Percentiles rank a stretch among this genome's conserved stretches.
phyloP scores from a whole-genome alignment of 37 sponge, comb jelly and placozoan genomes.

The Tethya wilhelma region DNA sequence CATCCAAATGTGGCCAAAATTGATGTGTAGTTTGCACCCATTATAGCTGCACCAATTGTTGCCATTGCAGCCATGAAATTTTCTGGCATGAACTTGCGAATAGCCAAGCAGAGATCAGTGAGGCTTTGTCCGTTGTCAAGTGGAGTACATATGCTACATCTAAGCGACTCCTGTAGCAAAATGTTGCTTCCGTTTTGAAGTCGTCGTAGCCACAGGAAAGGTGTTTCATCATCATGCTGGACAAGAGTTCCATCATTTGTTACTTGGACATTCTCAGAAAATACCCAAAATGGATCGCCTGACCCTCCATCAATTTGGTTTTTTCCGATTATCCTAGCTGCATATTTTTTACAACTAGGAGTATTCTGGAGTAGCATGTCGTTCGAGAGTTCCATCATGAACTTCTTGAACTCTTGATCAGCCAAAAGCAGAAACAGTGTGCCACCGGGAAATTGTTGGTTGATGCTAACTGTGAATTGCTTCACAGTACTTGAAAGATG shows the following conservation, averaged over 20 bases:
- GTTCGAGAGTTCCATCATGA: neutral
- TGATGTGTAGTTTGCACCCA: neutral
- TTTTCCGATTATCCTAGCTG: neutral
- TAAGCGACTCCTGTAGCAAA: neutral
- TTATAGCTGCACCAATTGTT: neutral
- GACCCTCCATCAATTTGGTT: neutral
- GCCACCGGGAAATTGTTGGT: constrained; percentile 10
- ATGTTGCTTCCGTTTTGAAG: neutral
- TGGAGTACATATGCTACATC: neutral
- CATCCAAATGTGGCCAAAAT: neutral
- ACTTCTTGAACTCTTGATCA: neutral
- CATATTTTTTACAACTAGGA: neutral
- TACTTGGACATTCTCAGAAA: neutral
- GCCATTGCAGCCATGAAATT: constrained; percentile 11
- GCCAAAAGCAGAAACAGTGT: neutral
- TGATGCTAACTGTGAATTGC: neutral
- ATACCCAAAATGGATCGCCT: constrained; percentile 2
- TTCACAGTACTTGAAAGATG: neutral
- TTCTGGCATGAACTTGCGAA: neutral
- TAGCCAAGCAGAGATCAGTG: neutral
- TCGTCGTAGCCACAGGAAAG: neutral
- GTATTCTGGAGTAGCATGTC: neutral
- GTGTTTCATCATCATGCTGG: neutral
- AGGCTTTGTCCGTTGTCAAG: neutral
- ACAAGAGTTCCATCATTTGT: neutral